Evolutionary conservation across 1,140 invertebrate genomes (phyloP).

Genomic region (Palaemon carinicauda): DNA sequence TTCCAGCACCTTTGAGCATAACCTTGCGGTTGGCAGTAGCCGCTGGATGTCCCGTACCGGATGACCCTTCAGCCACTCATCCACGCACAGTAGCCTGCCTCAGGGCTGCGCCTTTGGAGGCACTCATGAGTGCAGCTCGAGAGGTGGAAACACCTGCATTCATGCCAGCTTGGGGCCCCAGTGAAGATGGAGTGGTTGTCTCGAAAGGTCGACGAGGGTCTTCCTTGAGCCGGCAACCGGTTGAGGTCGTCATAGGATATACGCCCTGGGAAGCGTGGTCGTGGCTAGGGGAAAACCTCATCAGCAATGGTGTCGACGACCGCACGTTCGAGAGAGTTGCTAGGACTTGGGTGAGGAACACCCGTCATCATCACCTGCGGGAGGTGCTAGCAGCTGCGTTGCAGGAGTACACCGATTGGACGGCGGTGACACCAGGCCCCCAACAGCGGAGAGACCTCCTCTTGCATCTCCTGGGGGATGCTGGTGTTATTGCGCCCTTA

Average conservation of each 20-base stretch:
- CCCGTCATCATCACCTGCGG: conserved; percentile 63
- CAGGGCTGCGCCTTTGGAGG: conserved; percentile 77
- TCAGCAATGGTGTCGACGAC: conserved; percentile 53
- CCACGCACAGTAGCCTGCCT: conserved; percentile 71
- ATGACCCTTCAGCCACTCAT: conserved; percentile 40
- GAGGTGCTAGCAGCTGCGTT: conserved; percentile 73
- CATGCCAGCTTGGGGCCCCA: conserved; percentile 83
- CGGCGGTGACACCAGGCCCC: conserved; percentile 61
- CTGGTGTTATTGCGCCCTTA: conserved; percentile 51
- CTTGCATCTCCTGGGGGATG: conserved; percentile 53
- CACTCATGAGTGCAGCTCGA: conserved; percentile 74
- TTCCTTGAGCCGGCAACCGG: conserved; percentile 83
- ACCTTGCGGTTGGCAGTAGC: conserved; percentile 57
- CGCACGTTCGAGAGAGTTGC: conserved; percentile 49
- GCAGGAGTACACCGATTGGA: conserved; percentile 72
- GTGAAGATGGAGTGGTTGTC: conserved; percentile 86
- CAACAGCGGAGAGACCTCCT: conserved; percentile 63
- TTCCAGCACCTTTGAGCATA: conserved; percentile 58
- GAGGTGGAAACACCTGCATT: conserved; percentile 85
- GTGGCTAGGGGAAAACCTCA: conserved; percentile 54
- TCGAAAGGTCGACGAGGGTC: conserved; percentile 7
- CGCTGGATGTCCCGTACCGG: conserved; percentile 55
- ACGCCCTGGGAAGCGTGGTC: conserved; percentile 58
- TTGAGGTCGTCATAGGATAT: conserved; percentile 72
- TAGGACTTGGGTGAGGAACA: conserved; percentile 60